Base-by-base conservation (phyloP, 2,888 invertebrate genomes). In the Cataglyphis cursor region DNA sequence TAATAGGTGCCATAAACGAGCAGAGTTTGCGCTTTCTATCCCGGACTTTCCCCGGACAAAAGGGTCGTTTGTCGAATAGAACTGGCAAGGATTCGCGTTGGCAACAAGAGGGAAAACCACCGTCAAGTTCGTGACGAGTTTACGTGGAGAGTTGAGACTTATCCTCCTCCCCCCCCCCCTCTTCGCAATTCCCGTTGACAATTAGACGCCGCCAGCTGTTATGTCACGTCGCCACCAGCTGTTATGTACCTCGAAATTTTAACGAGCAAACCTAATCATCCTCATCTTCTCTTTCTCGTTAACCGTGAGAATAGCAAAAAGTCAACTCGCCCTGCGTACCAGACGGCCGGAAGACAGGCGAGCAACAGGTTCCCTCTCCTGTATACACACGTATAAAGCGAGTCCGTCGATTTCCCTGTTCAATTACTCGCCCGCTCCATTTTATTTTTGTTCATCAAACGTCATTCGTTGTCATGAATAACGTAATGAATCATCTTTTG, bases 291-390 rank as follows among this genome's bases (percentile, higher is more conserved):
- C 72, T 41, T n/a, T 51, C 35, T 35, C 4, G 51, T n/a, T n/a
- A 76, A 73, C 41, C 44, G 44, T 44, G 44, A 74, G 44, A 73
- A 73, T 80, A 73, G 44, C 44, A 73, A 80, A 80, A 78, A 80
- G 78, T 80, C 59, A 21, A 21, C 72, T 78, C 44, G 59, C 57
- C 59, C 81, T 76, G 76, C 75, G 81, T 68, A 81, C 84, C 81
- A 89, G 90, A 86, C 86, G 87, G 87, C 73, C 80, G 81, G 82
- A 89, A 90, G 85, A 89, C 83, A 66, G 84, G 62, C 85, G 57
- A 88, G 90, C 90, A 90, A 90, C 90, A 90, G 90, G 90, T 90
- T 84, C 75, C 59, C 76, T 78, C 35, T 72, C 61, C 68, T 70
- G 51, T 73, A 54, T 61, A 73, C 75, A 83, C 80, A 81, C 64